Evolutionary conservation across 2,113 vertebrate genomes (phyloP), one percentile per base, ranked within the genome.

Genomic region (Marmota monax): DNA sequence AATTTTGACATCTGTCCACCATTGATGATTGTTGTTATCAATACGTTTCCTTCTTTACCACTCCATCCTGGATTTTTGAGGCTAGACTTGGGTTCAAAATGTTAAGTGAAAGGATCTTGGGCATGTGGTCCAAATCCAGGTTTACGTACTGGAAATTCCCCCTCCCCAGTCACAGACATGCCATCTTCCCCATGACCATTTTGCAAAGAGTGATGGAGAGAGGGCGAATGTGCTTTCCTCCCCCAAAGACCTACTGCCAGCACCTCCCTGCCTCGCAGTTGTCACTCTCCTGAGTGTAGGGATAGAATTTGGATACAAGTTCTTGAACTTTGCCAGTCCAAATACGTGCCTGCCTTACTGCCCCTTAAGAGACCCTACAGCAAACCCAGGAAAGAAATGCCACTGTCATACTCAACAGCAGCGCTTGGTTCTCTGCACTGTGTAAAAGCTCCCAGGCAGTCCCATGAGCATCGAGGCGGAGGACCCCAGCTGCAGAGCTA

Each of bases 191-290:
- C 2, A 3, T 45, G 53, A n/a, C 42, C 39, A 5, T n/a, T 53
- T 51, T 65, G 58, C 42, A 53, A 69, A 56, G 42, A 13, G 48
- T 16, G 56, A 39, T 14, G 39, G 16, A 39, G 29, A 42, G n/a
- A 32, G 1, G 29, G 23, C 4, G 14, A 58, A 25, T 0, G 0
- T 0, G 10, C 0, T 0, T 20, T 74, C 25, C 78, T 84, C 39
- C 58, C 10, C 76, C 58, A 67, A 48, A 73, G 48, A 58, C 39
- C 25, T 34, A 13, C 10, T 39, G 1, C 25, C 27, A n/a, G 22
- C 29, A 5, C 17, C n/a, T 27, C 23, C 82, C 69, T 51, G 34
- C 22, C 29, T 61, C 0, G 2, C 37, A 20, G 39, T 1, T n/a
- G 16, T 16, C 53, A 48, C 69, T 23, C 4, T 80, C 56, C 22